Base-by-base conservation (phyloP, 2,888 invertebrate species). In the Caenorhabditis sp. region DNA sequence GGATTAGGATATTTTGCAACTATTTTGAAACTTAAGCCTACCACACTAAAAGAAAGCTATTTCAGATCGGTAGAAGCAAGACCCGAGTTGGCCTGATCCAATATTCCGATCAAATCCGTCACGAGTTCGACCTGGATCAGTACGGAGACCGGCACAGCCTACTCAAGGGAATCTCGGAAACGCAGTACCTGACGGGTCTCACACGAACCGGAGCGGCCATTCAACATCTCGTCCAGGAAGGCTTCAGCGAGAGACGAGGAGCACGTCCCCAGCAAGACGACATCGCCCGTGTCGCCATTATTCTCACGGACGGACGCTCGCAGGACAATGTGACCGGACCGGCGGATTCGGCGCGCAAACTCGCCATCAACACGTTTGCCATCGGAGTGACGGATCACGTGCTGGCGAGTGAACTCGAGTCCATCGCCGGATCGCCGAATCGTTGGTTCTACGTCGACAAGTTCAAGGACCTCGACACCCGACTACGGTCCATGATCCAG, bases 251-350 rank as follows among this genome's bases (percentile, higher is more conserved):
- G 48, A 68, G 87, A 43, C 72, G 89, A 45, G 89, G 89, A 22
- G 89, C 89, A 13, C 77, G 89, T 35, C 81, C 79, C 8, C 65
- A 71, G 43, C 68, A 66, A 17, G 53, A 58, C 30, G 82, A 82
- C 30, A 80, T 82, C 15, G 70, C 79, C 4, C 46, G 82, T 48
- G 82, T 90, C 1, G 89, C 89, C 11, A 88, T 90, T 37, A 89
- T 90, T 6, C 87, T 90, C 30, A 90, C 90, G 0, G 90, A 90
- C 74, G 90, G 90, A 6, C 78, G 89, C 22, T 89, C 90, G 27
- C 89, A 89, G 70, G 89, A 89, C 65, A 83, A 87, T 53, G 90
- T 90, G 3, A 87, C 88, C n/a, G 76, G 76, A 24, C 87, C 89
- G 35, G 89, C 90, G 2, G 83, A 78, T 27, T 52, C 81, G n/a